Conservation (phyloP, 1,140 invertebrate species). For the Cherax destructor region DNA sequence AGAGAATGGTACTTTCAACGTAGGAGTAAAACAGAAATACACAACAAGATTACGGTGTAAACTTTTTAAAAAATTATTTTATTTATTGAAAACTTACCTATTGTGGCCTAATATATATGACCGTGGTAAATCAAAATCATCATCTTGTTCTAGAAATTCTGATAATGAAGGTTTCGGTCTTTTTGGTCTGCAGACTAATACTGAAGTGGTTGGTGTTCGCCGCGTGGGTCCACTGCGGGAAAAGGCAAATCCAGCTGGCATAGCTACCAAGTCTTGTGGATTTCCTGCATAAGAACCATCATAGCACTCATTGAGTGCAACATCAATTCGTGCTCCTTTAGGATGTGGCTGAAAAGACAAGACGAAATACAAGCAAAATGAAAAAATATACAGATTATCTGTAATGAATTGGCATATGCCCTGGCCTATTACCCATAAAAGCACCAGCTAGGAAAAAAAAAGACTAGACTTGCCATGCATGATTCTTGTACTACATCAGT, state of each 20-base stretch:
- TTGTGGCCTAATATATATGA: conserved; percentile 93
- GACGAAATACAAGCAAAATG: too few species aligned
- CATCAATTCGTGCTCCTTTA: conserved; percentile 92
- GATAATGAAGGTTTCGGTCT: conserved; percentile 84
- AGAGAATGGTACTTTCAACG: too few species aligned
- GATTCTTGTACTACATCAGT: too few species aligned
- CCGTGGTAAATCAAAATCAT: conserved; percentile 82
- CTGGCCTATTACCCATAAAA: too few species aligned
- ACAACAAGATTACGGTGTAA: background rate
- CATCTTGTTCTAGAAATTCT: conserved; percentile 82
- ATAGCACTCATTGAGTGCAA: conserved; percentile 95
- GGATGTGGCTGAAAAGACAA: conserved; percentile 81
- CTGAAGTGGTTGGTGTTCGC: conserved; percentile 89
- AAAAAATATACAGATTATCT: too few species aligned
- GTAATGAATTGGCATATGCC: too few species aligned
- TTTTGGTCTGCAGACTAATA: conserved; percentile 90
- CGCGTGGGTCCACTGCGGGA: conserved; percentile 88
- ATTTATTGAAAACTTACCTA: conserved; percentile 78
- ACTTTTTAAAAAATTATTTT: background rate
- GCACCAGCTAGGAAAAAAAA: too few species aligned
- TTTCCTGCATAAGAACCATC: conserved; percentile 97
- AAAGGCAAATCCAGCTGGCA: conserved; percentile 80
- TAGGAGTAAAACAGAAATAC: too few species aligned
- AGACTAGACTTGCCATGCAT: too few species aligned
- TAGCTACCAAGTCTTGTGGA: conserved; percentile 90